Percentiles rank a stretch among this genome's conserved stretches.
Evolutionary conservation across 2,113 vertebrate species (phyloP).

Genomic region (Mustela nigripes): DNA sequence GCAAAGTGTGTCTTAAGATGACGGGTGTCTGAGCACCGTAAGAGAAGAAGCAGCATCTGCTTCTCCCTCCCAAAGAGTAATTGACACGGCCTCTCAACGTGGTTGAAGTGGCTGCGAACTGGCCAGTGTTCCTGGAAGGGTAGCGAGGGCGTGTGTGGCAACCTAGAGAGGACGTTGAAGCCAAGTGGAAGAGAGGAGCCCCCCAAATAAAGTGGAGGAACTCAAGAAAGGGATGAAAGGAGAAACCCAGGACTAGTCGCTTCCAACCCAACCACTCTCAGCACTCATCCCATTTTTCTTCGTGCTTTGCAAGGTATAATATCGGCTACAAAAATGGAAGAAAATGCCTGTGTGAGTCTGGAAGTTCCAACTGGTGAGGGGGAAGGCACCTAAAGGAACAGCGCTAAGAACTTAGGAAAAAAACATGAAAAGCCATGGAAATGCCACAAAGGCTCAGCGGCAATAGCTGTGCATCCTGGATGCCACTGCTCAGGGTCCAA

Average conservation of each 20-base stretch:
- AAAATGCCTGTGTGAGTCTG: not conserved
- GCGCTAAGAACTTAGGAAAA: not conserved
- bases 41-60: not conserved
- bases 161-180: not conserved
- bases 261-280: not conserved
- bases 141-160: not conserved
- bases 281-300: not conserved
- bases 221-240: not conserved
- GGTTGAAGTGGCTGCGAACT: not conserved
- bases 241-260: rapidly evolving
- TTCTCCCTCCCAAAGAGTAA: not conserved
- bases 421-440: not conserved
- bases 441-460: not conserved
- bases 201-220: not conserved
- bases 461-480: not conserved
- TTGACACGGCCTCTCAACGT: not conserved
- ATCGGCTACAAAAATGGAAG: not conserved
- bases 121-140: not conserved
- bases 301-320: not conserved
- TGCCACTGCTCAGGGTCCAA: not conserved
- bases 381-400: not conserved
- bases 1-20: not conserved
- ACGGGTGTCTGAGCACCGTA: not conserved
- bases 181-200: not conserved
- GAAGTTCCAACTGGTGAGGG: not conserved